Conservation (phyloP, 2,888 invertebrate genomes). For the Cactoblastis cactorum region DNA sequence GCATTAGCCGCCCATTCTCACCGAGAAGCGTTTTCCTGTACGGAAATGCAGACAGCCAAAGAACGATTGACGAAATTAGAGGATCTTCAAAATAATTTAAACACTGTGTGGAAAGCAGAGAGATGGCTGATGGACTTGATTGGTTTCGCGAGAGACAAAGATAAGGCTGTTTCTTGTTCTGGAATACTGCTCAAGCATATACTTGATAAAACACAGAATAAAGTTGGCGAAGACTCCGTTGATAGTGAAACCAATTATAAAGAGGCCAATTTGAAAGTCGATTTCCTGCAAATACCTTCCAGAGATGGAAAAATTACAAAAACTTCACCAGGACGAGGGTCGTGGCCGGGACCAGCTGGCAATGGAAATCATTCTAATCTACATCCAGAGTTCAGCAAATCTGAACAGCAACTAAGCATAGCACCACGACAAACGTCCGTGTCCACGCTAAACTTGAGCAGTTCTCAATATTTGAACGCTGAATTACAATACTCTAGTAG, state of each 20-base stretch:
- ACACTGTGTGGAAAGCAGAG: slow-evolving; percentile 94
- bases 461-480: slow-evolving; percentile 76
- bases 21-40: slow-evolving; percentile 95
- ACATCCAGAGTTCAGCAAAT: slow-evolving; percentile 88
- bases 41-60: slow-evolving; percentile 91
- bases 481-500: slow-evolving; percentile 61
- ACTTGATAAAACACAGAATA: slow-evolving; percentile 54
- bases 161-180: slow-evolving; percentile 62
- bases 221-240: slow-evolving; percentile 43
- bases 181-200: slow-evolving; percentile 70
- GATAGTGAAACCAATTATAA: slow-evolving; percentile 70
- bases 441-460: slow-evolving; percentile 72
- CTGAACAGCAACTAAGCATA: slow-evolving; percentile 86
- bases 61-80: slow-evolving; percentile 90
- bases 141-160: slow-evolving; percentile 91
- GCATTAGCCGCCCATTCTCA: slow-evolving; percentile 95
- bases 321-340: slow-evolving; percentile 88
- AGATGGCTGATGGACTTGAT: slow-evolving; percentile 98
- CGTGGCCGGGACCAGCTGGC: slow-evolving; percentile 91
- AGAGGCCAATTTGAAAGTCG: slow-evolving; percentile 55
- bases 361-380: slow-evolving; percentile 73
- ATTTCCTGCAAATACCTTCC: slow-evolving; percentile 83
- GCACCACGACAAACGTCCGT: slow-evolving; percentile 73
- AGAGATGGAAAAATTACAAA: slow-evolving; percentile 87
- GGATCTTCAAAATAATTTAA: slow-evolving; percentile 91